Evolutionary conservation across 2,797 vertebrate genomes (phyloP), one percentile per base, ranked within the genome.

Genomic region (Toxotes lorentzi): DNA sequence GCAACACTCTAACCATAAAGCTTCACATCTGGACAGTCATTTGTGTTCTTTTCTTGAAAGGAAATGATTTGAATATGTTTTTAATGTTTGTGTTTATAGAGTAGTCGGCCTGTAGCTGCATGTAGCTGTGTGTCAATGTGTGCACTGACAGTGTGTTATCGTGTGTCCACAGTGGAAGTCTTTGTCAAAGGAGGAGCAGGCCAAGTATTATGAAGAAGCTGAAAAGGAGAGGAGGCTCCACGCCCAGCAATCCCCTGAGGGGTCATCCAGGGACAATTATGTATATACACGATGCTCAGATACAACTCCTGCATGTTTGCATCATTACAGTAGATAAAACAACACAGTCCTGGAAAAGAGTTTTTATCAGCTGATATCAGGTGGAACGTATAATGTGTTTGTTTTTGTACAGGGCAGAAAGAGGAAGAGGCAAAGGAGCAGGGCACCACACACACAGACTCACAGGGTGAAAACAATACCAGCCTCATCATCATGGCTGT

Each of bases 131-230:
- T 35, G 48, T 34, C 0, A 3, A 7, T 32, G 16, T 34, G 3
- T 56, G 24, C 13, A 6, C 16, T 56, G 27, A 56, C 1, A 53
- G 7, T 32, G 14, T 19, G 54, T 21, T n/a, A 10, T 38, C 1
- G 11, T 38, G 32, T 38, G 10, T 38, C 34, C 11, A n/a, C 60
- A 78, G 76, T 78, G 76, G 76, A 34, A 9, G 1, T 14, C 4
- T 5, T 17, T 78, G 60, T 34, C 45, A 0, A 43, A 14, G 0
- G 43, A 78, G n/a, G 34, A 78, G 21, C 8, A 65, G 16, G 24
- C 16, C 7, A 65, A 27, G 43, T 71, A 65, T 27, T 51, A 12
- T 2, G 16, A 59, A 3, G 16, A 65, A 9, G 60, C 75, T 10
- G 2, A 65, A 0, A 21, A 5, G 19, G 56, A 58, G 32, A 34